Evolutionary conservation across 2,113 vertebrate species (phyloP).

Genomic region (Todiramphus saurophagus): DNA sequence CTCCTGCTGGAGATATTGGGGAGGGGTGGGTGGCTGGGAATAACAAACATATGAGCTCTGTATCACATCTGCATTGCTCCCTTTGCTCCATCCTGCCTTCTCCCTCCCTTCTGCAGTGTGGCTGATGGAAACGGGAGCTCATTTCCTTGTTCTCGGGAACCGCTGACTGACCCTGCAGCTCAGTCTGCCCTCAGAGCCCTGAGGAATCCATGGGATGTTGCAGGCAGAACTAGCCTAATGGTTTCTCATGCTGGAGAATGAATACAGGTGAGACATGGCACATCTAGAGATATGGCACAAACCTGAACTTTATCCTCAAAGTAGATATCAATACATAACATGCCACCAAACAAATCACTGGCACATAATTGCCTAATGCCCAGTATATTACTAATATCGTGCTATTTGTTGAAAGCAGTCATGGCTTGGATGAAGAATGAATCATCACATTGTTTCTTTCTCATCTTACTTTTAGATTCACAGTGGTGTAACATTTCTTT

Average conservation of each 20-base stretch:
- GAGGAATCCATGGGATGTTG: fast-evolving
- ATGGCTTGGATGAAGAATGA: neutral
- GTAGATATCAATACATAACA: neutral
- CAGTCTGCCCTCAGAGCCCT: fast-evolving
- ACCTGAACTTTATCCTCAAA: neutral
- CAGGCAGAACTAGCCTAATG: neutral
- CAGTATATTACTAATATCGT: neutral
- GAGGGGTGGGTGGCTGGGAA: neutral
- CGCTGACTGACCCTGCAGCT: neutral
- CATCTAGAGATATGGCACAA: neutral
- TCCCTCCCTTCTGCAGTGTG: neutral
- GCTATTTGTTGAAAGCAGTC: neutral
- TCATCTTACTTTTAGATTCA: neutral
- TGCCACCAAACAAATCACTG: neutral
- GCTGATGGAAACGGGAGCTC: neutral
- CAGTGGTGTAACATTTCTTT: neutral
- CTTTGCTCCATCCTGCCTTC: neutral
- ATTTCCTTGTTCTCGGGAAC: neutral
- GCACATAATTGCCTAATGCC: neutral
- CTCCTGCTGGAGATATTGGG: neutral
- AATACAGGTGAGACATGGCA: neutral
- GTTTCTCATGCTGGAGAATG: neutral
- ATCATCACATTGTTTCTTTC: neutral
- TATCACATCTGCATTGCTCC: fast-evolving
- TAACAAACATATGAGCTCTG: neutral